These are phyloP conservation scores for Torymus tubicola DNA, from an alignment of 2,888 invertebrate genomes.

Conservation along the genomic window DNA sequence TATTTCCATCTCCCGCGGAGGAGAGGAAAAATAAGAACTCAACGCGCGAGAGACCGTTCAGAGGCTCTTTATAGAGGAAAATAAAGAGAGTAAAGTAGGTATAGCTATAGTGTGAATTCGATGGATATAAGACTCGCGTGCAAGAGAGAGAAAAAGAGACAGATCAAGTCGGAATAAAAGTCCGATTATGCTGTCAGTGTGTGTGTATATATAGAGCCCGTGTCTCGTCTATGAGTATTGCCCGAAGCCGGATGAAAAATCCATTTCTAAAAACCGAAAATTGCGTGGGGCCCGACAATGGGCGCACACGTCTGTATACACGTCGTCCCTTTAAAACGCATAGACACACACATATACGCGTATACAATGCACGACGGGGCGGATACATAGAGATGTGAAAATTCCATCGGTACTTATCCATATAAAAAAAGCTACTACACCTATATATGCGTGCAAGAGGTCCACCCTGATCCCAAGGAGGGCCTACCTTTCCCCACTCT, in stretches of 20 bases:
- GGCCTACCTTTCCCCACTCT: too few relatives aligned
- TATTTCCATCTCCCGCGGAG: conserved; percentile 24
- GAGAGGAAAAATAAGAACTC: background rate
- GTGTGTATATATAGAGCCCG: too few relatives aligned
- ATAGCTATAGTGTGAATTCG: conserved; percentile 18
- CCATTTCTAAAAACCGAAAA: conserved; percentile 55
- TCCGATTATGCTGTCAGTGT: conserved; percentile 56
- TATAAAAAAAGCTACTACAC: background rate
- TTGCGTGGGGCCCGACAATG: conserved; percentile 52
- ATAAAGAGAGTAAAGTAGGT: too few relatives aligned
- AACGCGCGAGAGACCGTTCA: background rate
- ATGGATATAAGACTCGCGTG: background rate
- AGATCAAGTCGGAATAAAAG: conserved; percentile 48
- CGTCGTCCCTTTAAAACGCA: background rate
- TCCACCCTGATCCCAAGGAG: conserved; percentile 15
- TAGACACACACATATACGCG: background rate
- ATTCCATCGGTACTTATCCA: conserved; percentile 14
- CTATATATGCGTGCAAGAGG: background rate
- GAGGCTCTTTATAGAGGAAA: background rate
- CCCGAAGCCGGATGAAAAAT: conserved; percentile 50
- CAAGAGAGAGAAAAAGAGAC: too few relatives aligned
- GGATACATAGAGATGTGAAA: conserved; percentile 46
- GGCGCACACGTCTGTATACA: background rate
- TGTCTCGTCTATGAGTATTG: background rate
- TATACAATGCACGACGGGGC: conserved; percentile 36